Conservation (phyloP, 2,797 vertebrate species). For the Salarias fasciatus region DNA sequence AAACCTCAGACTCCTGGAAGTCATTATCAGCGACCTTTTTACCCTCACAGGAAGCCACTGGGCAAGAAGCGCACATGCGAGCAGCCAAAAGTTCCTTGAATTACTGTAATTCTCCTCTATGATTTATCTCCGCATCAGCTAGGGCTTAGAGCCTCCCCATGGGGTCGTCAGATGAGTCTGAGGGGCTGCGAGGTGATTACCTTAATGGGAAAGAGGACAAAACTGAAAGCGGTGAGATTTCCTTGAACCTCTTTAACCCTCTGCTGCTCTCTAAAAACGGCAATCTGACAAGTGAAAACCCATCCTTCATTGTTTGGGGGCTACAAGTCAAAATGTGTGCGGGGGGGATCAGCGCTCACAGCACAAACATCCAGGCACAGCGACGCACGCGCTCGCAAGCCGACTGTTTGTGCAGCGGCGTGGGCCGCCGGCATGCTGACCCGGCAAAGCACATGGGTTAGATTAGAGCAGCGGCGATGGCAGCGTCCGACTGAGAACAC, state of each 20-base stretch:
- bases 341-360: constrained; percentile 4
- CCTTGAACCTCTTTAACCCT: not conserved
- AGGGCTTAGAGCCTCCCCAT: constrained; percentile 12
- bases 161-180: constrained; percentile 16
- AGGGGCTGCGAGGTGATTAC: constrained; percentile 33
- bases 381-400: constrained; percentile 11
- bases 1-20: constrained; percentile 62
- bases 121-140: constrained; percentile 25
- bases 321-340: constrained; percentile 7
- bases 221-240: too few species aligned
- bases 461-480: constrained; percentile 62
- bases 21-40: constrained; percentile 68
- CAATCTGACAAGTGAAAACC: not conserved
- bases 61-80: constrained; percentile 34
- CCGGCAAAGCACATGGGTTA: constrained; percentile 63
- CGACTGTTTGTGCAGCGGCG: constrained; percentile 25
- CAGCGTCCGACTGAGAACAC: constrained; percentile 40
- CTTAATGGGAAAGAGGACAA: constrained; percentile 9
- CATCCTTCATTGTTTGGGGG: constrained; percentile 7
- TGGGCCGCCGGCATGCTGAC: constrained; percentile 47
- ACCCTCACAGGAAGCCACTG: constrained; percentile 58
- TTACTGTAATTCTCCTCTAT: constrained; percentile 38
- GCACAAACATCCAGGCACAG: constrained; percentile 13
- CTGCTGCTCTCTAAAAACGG: not conserved
- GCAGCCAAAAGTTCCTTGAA: constrained; percentile 30